Percentiles rank a stretch among this genome's conserved stretches.
These are phyloP conservation scores for Oncopodura yosiiana DNA, from an alignment of 1,140 invertebrate species.

Conservation along the genomic window DNA sequence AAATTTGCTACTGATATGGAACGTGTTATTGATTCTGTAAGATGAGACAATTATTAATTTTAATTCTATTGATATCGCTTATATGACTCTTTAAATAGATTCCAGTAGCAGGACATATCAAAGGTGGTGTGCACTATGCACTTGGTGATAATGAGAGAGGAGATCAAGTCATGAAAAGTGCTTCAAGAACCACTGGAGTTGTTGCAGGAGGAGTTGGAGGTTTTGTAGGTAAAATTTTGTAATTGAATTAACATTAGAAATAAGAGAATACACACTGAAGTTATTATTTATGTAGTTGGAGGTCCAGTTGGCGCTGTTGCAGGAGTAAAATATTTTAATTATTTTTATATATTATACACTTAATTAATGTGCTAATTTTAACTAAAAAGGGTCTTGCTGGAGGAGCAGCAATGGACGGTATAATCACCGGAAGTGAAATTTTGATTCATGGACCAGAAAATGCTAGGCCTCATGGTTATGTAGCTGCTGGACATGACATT, in stretches of 20 bases:
- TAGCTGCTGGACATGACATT: slow-evolving; percentile 20
- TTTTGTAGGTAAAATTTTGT: slow-evolving; percentile 9
- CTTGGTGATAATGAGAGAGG: slow-evolving; percentile 24
- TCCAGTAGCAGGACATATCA: slow-evolving; percentile 29
- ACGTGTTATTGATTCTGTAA: slow-evolving; percentile 25
- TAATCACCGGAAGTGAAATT: slow-evolving; percentile 31
- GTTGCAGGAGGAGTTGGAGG: slow-evolving; percentile 28
- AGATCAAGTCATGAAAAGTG: slow-evolving; percentile 25
- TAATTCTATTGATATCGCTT: too few species aligned
- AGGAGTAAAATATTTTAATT: too few species aligned
- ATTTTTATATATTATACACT: too few species aligned
- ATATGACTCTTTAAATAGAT: too few species aligned
- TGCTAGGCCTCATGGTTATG: slow-evolving; percentile 25
- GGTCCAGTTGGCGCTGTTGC: slow-evolving; percentile 22
- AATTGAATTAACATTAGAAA: too few species aligned
- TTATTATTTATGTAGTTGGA: background rate
- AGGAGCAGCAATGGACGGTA: slow-evolving; percentile 27
- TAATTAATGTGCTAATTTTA: too few species aligned
- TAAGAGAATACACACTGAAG: too few species aligned
- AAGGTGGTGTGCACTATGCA: slow-evolving; percentile 27
- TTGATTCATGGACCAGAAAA: slow-evolving; percentile 20
- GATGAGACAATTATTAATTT: too few species aligned
- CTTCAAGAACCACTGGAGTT: slow-evolving; percentile 20
- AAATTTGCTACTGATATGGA: slow-evolving; percentile 30
- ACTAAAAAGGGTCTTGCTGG: too few species aligned